Evolutionary conservation across 2,113 vertebrate genomes (phyloP).

Genomic region (Phaetusa simplex): DNA sequence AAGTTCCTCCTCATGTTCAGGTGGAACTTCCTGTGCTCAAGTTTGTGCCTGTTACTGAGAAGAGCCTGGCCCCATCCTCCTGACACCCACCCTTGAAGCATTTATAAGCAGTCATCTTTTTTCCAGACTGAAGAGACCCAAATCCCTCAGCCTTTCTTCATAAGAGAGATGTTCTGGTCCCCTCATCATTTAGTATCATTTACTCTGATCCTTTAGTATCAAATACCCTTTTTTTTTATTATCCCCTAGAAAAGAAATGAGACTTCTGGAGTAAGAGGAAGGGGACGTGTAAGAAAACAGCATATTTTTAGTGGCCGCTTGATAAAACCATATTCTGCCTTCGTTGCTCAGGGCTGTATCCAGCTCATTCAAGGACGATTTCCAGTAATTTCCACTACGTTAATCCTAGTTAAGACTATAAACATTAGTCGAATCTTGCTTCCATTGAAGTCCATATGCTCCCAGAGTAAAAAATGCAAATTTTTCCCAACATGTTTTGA

Average conservation of each 20-base stretch:
- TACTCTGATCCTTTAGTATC: neutral
- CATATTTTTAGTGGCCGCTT: neutral
- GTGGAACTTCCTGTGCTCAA: no score
- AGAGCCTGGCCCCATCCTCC: no score
- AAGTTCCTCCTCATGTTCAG: no score
- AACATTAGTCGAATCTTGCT: accelerated
- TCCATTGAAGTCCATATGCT: neutral
- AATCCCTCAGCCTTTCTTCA: no score
- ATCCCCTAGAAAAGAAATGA: neutral
- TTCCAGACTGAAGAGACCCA: no score
- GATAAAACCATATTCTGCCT: neutral
- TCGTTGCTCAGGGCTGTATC: neutral
- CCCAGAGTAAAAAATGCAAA: neutral
- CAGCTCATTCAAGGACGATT: neutral
- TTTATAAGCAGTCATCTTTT: no score
- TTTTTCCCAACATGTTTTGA: neutral
- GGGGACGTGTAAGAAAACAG: neutral
- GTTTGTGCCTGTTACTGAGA: no score
- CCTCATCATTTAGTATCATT: no score
- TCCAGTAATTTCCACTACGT: neutral
- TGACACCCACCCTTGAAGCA: no score
- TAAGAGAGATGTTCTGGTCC: no score
- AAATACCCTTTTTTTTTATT: neutral
- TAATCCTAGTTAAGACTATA: conserved; percentile 7
- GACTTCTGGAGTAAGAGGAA: neutral